Base-by-base conservation (phyloP, 2,113 vertebrate species). In the Actenoides lindsayi region DNA sequence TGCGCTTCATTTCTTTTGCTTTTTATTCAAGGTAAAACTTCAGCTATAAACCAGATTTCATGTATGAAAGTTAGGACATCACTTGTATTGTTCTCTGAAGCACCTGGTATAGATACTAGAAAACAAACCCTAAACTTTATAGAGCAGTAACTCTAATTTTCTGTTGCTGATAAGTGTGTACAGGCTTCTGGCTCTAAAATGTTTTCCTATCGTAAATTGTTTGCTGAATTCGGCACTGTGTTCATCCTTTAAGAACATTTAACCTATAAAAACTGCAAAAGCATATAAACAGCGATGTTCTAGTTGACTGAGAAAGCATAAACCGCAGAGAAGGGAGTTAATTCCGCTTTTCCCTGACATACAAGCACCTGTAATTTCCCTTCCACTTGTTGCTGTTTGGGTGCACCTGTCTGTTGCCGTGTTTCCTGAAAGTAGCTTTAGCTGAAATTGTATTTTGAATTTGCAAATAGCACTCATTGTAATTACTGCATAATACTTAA, bases 401-500 rank as follows among this genome's bases (percentile, higher is more conserved):
- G 42, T 27, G 70, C 94, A 96, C 90, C 96, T 98, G 97, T 46
- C 91, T 85, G 57, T 48, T 83, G 87, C 83, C 67, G 56, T 87
- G 68, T 80, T 97, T 53, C 65, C 4, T 11, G 77, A 68, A 74
- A 75, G 76, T 25, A 89, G 94, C 92, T 96, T 87, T 83, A 94
- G 65, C 94, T 87, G 31, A 93, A 71, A 80, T 50, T 77, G 70
- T 94, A 33, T 91, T 97, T 96, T 46, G 92, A 94, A 93, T 96
- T 94, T 97, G 84, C 96, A 93, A 71, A 92, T 97, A 96, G 91
- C 94, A 97, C 97, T 98, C 94, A 63, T 94, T 97, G 94, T 97
- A 98, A 98, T 98, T 97, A 97, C 89, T 30, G 65, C 57, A 80
- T 95, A 94, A 90, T 89, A 85, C 80, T n/a, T 97, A 97, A 97